Evolutionary conservation across 2,888 invertebrate genomes (phyloP).

Genomic region (Crossocerus cetratus): DNA sequence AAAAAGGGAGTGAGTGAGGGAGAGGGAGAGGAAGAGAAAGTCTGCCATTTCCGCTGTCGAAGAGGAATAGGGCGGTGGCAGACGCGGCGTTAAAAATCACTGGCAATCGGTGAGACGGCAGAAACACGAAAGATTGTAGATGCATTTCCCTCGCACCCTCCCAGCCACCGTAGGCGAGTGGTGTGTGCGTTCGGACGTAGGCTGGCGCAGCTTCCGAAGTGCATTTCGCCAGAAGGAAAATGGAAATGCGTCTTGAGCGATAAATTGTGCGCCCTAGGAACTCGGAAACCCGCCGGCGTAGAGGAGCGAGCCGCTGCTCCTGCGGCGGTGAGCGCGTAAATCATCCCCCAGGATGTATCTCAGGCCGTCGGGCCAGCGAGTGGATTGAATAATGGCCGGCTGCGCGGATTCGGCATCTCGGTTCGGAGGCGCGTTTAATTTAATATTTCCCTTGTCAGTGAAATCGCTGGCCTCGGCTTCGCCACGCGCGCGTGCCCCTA

Average conservation of each 20-base stretch:
- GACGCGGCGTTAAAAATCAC: too few species aligned
- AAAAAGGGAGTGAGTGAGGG: too few species aligned
- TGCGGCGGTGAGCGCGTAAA: slow-evolving; percentile 20
- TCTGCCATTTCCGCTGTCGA: too few species aligned
- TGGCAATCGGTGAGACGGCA: too few species aligned
- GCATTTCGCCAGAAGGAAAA: slow-evolving; percentile 25
- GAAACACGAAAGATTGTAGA: too few species aligned
- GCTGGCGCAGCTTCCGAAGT: slow-evolving; percentile 18
- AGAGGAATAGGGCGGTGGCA: too few species aligned
- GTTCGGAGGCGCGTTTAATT: background rate
- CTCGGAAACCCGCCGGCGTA: slow-evolving; percentile 6
- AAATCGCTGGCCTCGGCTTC: too few species aligned
- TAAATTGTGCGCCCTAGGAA: slow-evolving; percentile 22
- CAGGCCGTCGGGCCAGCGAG: background rate
- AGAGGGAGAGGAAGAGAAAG: too few species aligned
- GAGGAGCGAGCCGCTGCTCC: background rate
- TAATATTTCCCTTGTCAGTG: background rate
- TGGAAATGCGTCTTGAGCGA: slow-evolving; percentile 30
- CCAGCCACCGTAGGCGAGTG: too few species aligned
- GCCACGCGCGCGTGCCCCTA: too few species aligned
- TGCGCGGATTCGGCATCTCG: background rate
- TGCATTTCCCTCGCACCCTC: too few species aligned
- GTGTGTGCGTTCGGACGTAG: background rate
- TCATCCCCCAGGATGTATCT: slow-evolving; percentile 32
- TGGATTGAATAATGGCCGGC: slow-evolving; percentile 33